Evolutionary conservation across 2,113 vertebrate species (phyloP).

Genomic region (Solea senegalensis): DNA sequence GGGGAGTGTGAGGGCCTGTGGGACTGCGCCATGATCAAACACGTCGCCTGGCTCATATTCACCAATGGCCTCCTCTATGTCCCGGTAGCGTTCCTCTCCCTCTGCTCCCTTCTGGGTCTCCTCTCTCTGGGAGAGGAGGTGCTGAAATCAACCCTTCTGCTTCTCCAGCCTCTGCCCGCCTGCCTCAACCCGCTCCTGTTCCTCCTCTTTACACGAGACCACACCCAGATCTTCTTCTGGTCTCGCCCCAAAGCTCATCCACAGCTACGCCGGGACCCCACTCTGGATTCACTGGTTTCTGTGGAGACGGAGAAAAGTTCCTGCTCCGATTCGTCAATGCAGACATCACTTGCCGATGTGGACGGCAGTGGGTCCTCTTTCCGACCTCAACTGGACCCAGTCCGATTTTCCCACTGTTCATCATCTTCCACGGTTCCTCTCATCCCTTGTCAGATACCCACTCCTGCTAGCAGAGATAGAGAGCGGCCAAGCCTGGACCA

Average conservation of each 20-base stretch:
- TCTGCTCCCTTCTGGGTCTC: conserved; percentile 90
- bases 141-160: conserved; percentile 89
- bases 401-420: conserved; percentile 72
- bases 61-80: conserved; percentile 93
- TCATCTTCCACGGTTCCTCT: conserved; percentile 80
- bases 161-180: conserved; percentile 91
- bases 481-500: conserved; percentile 71
- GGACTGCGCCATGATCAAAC: conserved; percentile 94
- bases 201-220: conserved; percentile 90
- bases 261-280: conserved; percentile 73
- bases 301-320: conserved; percentile 90
- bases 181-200: conserved; percentile 95
- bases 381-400: conserved; percentile 47
- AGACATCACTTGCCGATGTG: conserved; percentile 85
- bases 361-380: conserved; percentile 70
- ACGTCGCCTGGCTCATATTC: conserved; percentile 95
- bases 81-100: conserved; percentile 93
- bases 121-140: conserved; percentile 90
- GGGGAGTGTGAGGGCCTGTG: conserved; percentile 88
- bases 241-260: conserved; percentile 68
- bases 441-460: conserved; percentile 83
- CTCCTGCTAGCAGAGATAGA: conserved; percentile 66
- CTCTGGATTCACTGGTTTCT: conserved; percentile 76
- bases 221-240: conserved; percentile 85
- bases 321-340: conserved; percentile 86